Evolutionary conservation across 2,888 invertebrate species (phyloP).

Genomic region (Meganola albula): DNA sequence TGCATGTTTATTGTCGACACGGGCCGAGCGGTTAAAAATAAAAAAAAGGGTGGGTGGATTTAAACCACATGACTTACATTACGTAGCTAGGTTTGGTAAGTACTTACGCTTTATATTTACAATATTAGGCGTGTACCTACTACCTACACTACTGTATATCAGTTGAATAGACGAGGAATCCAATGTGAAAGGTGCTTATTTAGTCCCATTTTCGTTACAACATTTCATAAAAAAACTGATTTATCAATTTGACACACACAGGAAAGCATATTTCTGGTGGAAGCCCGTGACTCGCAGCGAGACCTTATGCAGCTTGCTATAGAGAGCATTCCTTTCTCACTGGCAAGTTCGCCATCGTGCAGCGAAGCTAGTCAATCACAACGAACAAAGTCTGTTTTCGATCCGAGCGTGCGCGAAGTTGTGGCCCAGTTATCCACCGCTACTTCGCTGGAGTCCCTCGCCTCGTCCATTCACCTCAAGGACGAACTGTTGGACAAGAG

Average conservation of each 20-base stretch:
- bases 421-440: conserved; percentile 62
- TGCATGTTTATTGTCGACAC: no score
- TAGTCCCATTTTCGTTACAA: conserved; percentile 6
- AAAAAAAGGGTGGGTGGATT: no score
- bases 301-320: conserved; percentile 70
- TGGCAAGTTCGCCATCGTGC: not conserved
- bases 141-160: no score
- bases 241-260: conserved; percentile 36
- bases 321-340: conserved; percentile 36
- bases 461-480: conserved; percentile 49
- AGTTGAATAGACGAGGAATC: no score
- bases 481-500: conserved; percentile 39
- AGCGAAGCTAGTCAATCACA: not conserved
- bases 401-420: conserved; percentile 43
- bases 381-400: conserved; percentile 37
- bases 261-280: conserved; percentile 90
- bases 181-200: no score
- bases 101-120: no score
- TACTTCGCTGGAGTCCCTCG: conserved; percentile 77
- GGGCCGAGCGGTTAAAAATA: no score
- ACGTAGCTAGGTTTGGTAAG: no score
- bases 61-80: no score
- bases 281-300: conserved; percentile 86
- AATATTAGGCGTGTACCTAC: no score
- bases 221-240: conserved; percentile 10